phyloP scores from a whole-genome alignment of 1,140 invertebrate genomes.

The Heliothis subflexa region DNA sequence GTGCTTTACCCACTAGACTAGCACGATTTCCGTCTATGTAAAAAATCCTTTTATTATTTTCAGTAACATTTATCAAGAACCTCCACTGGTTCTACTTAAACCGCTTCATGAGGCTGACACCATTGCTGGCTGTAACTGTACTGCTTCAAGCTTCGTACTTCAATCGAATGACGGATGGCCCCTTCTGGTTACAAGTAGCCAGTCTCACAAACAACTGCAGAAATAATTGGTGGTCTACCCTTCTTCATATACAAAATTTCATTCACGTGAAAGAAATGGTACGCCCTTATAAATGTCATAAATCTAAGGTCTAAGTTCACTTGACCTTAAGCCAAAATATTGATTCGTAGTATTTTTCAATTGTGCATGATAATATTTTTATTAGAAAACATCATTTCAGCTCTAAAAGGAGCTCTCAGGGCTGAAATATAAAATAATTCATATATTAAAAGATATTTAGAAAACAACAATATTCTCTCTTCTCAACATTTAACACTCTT shows the following conservation, averaged over 20 bases:
- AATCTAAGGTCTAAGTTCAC: too few species aligned
- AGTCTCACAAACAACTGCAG: slow-evolving; percentile 58
- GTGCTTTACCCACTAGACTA: too few species aligned
- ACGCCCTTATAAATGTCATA: slow-evolving; percentile 30
- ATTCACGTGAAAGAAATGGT: slow-evolving; percentile 63
- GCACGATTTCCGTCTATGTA: neutral
- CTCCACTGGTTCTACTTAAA: slow-evolving; percentile 83
- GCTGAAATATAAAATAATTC: too few species aligned
- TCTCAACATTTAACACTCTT: too few species aligned
- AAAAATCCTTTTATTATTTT: slow-evolving; percentile 20
- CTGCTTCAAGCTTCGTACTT: slow-evolving; percentile 86
- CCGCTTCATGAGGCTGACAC: slow-evolving; percentile 87
- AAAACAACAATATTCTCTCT: too few species aligned
- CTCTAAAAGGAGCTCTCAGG: too few species aligned
- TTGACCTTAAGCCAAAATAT: too few species aligned
- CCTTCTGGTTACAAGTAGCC: slow-evolving; percentile 81
- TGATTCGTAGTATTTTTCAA: too few species aligned
- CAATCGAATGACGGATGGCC: slow-evolving; percentile 87
- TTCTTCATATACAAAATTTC: slow-evolving; percentile 73
- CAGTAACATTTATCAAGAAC: slow-evolving; percentile 63
- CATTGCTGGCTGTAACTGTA: slow-evolving; percentile 86
- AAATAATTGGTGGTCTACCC: slow-evolving; percentile 70
- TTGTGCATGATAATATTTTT: too few species aligned
- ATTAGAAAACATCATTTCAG: too few species aligned
- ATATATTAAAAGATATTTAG: neutral